Conservation (phyloP, 2,113 vertebrate genomes). For the Heterochromis multidens region DNA sequence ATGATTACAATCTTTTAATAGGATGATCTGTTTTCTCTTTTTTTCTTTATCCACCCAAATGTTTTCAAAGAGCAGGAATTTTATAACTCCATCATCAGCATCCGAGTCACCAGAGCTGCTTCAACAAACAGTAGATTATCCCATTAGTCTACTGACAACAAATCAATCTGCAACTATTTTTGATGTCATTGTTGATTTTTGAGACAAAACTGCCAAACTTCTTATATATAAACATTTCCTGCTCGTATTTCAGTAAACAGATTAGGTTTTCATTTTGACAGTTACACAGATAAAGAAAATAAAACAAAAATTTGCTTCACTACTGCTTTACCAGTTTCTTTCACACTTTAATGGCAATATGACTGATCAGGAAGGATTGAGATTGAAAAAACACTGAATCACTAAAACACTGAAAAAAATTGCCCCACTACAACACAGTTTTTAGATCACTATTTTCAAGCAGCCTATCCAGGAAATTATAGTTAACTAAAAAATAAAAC, state of each 20-base stretch:
- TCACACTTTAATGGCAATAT: background rate
- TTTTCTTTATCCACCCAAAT: too few species aligned
- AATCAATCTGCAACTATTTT: background rate
- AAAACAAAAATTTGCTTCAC: background rate
- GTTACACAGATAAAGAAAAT: background rate
- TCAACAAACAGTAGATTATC: background rate
- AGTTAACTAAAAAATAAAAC: background rate
- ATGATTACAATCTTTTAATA: background rate
- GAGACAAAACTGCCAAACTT: background rate
- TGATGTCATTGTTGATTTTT: background rate
- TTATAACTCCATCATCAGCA: background rate
- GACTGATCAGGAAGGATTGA: background rate
- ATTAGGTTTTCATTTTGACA: background rate
- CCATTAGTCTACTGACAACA: background rate
- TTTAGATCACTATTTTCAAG: background rate
- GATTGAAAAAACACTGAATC: too few species aligned
- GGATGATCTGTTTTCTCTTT: background rate
- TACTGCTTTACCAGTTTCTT: background rate
- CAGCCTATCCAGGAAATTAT: background rate
- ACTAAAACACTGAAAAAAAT: background rate
- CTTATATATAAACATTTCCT: background rate
- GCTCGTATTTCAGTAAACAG: background rate
- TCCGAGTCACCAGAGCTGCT: background rate
- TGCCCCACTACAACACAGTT: background rate
- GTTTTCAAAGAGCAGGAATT: too few species aligned